Conservation (phyloP, 2,888 invertebrate genomes). For the Cabera pusaria region DNA sequence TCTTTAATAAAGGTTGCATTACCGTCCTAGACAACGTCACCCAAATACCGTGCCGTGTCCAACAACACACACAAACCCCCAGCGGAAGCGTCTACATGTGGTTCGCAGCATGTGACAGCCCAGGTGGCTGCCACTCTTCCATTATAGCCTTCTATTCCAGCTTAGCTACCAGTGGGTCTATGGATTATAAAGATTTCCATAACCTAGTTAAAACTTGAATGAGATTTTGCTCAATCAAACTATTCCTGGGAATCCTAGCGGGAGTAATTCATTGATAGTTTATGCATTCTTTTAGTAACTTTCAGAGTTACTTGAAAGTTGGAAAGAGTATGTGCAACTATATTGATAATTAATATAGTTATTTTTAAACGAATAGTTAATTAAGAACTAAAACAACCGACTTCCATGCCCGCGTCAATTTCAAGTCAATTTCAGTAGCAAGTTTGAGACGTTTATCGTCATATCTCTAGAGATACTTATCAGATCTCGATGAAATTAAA, state of each 20-base stretch:
- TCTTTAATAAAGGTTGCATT: too few relatives aligned
- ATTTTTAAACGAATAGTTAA: too few relatives aligned
- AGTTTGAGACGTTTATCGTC: too few relatives aligned
- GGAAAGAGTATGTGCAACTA: too few relatives aligned
- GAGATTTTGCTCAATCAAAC: conserved; percentile 14
- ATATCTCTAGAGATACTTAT: too few relatives aligned
- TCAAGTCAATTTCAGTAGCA: too few relatives aligned
- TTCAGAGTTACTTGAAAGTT: too few relatives aligned
- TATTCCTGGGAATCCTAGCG: conserved; percentile 5
- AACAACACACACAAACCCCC: conserved; percentile 43
- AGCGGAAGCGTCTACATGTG: conserved; percentile 70
- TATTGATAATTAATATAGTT: too few relatives aligned
- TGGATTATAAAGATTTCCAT: conserved; percentile 10
- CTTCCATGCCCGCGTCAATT: too few relatives aligned
- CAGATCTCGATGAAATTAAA: too few relatives aligned
- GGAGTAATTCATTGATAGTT: conserved; percentile 7
- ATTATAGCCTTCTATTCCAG: conserved; percentile 59
- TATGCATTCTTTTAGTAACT: neutral
- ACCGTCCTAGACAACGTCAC: neutral
- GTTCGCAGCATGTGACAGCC: conserved; percentile 59
- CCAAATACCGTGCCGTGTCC: conserved; percentile 34
- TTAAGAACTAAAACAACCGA: too few relatives aligned
- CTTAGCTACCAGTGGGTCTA: conserved; percentile 57
- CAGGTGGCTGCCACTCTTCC: conserved; percentile 68
- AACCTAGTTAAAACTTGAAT: conserved; percentile 24